A percentile compares a stretch with the other conserved stretches of the same genome.
phyloP scores from a whole-genome alignment of 1,140 invertebrate species.

The Globodera rostochiensis region DNA sequence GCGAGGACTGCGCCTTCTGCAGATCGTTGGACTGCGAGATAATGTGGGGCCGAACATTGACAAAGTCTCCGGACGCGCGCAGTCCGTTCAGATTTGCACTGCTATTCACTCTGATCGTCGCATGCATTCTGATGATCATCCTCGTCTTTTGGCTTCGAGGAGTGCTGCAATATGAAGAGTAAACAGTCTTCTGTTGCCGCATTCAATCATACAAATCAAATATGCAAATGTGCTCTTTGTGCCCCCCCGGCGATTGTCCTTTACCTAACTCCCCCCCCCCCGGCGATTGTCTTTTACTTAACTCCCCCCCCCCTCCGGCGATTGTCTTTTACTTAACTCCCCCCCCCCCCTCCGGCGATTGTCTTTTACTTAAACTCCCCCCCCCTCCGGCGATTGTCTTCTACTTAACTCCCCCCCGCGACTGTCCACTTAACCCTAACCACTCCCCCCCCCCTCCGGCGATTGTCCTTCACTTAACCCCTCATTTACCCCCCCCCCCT shows the following conservation, averaged over 20 bases:
- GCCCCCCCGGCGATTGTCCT: background rate
- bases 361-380: background rate
- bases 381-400: background rate
- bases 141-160: constrained; percentile 65
- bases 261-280: background rate
- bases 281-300: too few species aligned
- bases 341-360: too few species aligned
- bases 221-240: background rate
- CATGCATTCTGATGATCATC: constrained; percentile 58
- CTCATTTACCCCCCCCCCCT: background rate
- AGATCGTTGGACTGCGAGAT: constrained; percentile 64
- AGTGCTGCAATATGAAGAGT: constrained; percentile 64
- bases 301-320: too few species aligned
- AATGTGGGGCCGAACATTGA: constrained; percentile 30
- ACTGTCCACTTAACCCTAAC: too few species aligned
- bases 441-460: too few species aligned
- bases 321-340: background rate
- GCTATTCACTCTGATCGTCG: constrained; percentile 61
- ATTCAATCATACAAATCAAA: background rate
- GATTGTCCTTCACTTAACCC: background rate
- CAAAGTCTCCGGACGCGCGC: background rate
- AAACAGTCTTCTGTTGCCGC: constrained; percentile 32
- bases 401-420: background rate
- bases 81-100: constrained; percentile 51
- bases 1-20: constrained; percentile 57